Evolutionary conservation across 2,888 invertebrate species (phyloP).

Genomic region (Rhagonycha lutea): DNA sequence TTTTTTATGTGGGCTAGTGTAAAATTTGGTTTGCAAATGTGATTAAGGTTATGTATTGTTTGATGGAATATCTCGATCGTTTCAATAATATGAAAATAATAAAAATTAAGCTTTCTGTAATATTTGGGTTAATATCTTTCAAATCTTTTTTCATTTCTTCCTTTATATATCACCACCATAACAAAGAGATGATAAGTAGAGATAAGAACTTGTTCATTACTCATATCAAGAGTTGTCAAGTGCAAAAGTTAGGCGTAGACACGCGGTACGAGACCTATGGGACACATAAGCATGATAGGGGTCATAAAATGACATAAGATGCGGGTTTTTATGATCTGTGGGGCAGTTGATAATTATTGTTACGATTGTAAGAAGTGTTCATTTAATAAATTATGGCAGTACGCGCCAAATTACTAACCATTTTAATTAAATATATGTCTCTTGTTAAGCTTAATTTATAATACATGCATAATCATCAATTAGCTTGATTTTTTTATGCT

Average conservation of each 20-base stretch:
- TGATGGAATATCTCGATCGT: background rate
- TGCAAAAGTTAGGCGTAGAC: slow-evolving; percentile 41
- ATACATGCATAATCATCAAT: background rate
- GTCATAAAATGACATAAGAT: slow-evolving; percentile 39
- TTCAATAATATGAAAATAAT: background rate
- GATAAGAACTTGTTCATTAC: slow-evolving; percentile 42
- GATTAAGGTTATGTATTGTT: background rate
- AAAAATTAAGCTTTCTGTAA: background rate
- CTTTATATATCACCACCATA: slow-evolving; percentile 19
- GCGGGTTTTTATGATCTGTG: slow-evolving; percentile 39
- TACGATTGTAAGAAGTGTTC: slow-evolving; percentile 13
- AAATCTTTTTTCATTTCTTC: background rate
- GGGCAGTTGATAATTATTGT: slow-evolving; percentile 27
- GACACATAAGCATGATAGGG: slow-evolving; percentile 39
- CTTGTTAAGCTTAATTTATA: slow-evolving; percentile 3
- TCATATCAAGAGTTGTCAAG: slow-evolving; percentile 42
- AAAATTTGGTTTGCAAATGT: background rate
- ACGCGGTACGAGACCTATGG: slow-evolving; percentile 37
- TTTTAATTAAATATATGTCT: slow-evolving; percentile 17
- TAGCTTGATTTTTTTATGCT: background rate
- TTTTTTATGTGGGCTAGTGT: background rate
- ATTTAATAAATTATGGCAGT: slow-evolving; percentile 23
- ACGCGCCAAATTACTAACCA: slow-evolving; percentile 8
- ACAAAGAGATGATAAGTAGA: slow-evolving; percentile 31
- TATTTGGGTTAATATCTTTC: background rate